phyloP scores from a whole-genome alignment of 2,888 invertebrate genomes.

The Myathropa florea region DNA sequence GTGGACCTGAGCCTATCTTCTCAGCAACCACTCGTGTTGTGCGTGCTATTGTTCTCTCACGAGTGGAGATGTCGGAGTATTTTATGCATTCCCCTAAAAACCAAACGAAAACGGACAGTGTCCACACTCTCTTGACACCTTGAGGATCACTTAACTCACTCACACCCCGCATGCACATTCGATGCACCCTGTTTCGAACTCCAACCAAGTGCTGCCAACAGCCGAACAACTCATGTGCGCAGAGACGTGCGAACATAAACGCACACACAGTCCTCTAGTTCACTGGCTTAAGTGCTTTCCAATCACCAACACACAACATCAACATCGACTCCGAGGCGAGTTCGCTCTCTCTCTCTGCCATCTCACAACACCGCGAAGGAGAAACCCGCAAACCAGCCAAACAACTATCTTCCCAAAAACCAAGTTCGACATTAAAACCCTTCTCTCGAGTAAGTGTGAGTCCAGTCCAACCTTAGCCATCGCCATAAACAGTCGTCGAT shows the following conservation, averaged over 20 bases:
- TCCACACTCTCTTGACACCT: no score
- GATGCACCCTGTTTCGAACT: neutral
- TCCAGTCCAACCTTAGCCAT: constrained; percentile 48
- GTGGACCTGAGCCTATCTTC: no score
- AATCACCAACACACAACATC: constrained; percentile 1
- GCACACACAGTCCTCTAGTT: neutral
- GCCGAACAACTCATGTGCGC: neutral
- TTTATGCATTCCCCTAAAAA: no score
- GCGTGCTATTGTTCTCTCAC: no score
- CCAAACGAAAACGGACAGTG: no score
- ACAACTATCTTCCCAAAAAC: constrained; percentile 47
- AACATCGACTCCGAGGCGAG: constrained; percentile 4
- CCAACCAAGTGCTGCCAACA: constrained; percentile 19
- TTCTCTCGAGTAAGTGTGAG: constrained; percentile 10
- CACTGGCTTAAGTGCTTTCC: neutral
- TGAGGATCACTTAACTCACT: no score
- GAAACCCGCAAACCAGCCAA: constrained; percentile 51
- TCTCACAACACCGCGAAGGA: neutral
- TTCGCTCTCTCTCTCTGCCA: constrained; percentile 15
- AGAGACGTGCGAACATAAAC: neutral
- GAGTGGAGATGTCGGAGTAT: no score
- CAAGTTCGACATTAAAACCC: constrained; percentile 42
- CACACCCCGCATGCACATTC: neutral
- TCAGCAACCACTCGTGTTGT: no score
- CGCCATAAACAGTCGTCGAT: constrained; percentile 24